These are phyloP conservation scores for Aethina tumida DNA, from an alignment of 1,140 invertebrate species.

Conservation along the genomic window DNA sequence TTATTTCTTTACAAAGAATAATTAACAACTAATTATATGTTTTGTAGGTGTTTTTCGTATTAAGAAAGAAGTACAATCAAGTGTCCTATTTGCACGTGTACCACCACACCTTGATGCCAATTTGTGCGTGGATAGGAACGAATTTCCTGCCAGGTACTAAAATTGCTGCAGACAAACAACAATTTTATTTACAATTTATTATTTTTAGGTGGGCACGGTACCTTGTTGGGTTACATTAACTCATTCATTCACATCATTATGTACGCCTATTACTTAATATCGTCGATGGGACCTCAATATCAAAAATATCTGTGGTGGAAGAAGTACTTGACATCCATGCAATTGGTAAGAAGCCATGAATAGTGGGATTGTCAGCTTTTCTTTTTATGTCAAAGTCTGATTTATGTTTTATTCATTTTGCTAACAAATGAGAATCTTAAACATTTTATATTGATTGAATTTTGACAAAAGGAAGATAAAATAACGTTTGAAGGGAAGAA, in stretches of 20 bases:
- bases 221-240: conserved; percentile 76
- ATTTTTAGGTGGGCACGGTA: conserved; percentile 64
- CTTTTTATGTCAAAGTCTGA: no score
- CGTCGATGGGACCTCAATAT: conserved; percentile 69
- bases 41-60: conserved; percentile 63
- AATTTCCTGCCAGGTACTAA: conserved; percentile 56
- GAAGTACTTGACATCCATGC: conserved; percentile 74
- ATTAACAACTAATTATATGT: conserved; percentile 3
- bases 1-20: no score
- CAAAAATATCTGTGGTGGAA: conserved; percentile 91
- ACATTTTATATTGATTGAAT: no score
- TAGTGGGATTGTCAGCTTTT: no score
- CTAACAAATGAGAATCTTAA: no score
- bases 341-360: conserved; percentile 73
- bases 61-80: conserved; percentile 69
- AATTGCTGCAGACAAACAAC: not conserved
- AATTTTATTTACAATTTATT: conserved; percentile 6
- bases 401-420: no score
- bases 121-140: conserved; percentile 74
- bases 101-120: conserved; percentile 61
- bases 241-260: conserved; percentile 75
- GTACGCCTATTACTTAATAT: conserved; percentile 76
- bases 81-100: conserved; percentile 68
- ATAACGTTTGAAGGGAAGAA: no score
- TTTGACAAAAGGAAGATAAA: no score